Evolutionary conservation across 1,140 invertebrate genomes (phyloP).

Genomic region (Euura lappo): DNA sequence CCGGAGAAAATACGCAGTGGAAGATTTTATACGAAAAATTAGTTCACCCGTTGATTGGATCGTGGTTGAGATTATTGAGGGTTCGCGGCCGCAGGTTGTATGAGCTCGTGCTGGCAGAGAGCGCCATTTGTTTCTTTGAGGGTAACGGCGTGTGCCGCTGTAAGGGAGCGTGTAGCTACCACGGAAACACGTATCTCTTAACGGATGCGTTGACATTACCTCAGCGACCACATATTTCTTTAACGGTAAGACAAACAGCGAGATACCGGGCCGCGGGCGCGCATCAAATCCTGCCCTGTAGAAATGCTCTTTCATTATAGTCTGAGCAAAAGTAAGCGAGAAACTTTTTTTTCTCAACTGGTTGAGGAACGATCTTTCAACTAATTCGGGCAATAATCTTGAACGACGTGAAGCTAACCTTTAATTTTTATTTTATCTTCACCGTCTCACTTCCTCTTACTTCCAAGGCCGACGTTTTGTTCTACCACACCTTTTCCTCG

Average conservation of each 20-base stretch:
- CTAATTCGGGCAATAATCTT: constrained; percentile 4
- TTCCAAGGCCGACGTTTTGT: neutral
- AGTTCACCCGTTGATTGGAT: neutral
- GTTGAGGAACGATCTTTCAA: neutral
- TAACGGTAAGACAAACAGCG: constrained; percentile 10
- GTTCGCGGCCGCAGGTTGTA: neutral
- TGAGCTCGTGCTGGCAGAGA: neutral
- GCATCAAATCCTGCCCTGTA: constrained; percentile 6
- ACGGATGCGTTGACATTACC: constrained; percentile 11
- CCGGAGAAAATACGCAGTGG: neutral
- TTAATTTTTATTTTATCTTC: neutral
- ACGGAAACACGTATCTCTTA: neutral
- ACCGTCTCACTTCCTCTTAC: neutral
- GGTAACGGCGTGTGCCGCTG: neutral
- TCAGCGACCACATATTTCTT: neutral
- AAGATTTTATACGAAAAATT: neutral
- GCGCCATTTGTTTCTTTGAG: neutral
- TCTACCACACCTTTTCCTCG: neutral
- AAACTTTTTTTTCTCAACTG: neutral
- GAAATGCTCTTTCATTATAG: constrained; percentile 1
- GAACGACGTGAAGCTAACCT: neutral
- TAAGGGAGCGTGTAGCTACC: neutral
- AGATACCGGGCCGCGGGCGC: neutral
- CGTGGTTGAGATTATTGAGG: neutral
- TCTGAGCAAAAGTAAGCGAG: neutral